Conservation (phyloP, 2,113 vertebrate genomes). For the Plecturocebus donacophilus region DNA sequence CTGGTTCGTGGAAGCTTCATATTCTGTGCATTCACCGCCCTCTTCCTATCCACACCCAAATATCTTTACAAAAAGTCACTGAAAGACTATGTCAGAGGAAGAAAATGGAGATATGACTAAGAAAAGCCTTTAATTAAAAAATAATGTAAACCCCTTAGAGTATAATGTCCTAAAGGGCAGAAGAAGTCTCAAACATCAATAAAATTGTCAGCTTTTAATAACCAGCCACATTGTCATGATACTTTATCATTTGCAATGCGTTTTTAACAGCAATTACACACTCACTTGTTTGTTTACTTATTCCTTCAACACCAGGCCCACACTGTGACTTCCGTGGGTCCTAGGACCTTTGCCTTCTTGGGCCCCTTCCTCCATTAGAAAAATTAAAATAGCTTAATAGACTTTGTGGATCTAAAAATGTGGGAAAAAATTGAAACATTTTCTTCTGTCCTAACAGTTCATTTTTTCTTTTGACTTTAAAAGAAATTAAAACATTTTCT, state of each 20-base stretch:
- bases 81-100: slow-evolving; percentile 47
- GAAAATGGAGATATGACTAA: slow-evolving; percentile 4
- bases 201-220: slow-evolving; percentile 63
- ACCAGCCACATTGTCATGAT: slow-evolving; percentile 23
- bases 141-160: slow-evolving; percentile 43
- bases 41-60: not conserved
- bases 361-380: not conserved
- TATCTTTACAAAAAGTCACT: not conserved
- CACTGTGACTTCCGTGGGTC: not conserved
- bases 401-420: not conserved
- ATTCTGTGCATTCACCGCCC: not conserved
- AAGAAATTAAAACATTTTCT: not conserved
- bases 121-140: slow-evolving; percentile 56
- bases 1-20: not conserved
- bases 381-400: not conserved
- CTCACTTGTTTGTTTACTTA: slow-evolving; percentile 42
- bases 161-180: slow-evolving; percentile 33
- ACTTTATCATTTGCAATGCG: slow-evolving; percentile 41
- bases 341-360: not conserved
- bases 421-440: not conserved
- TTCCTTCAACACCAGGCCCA: slow-evolving; percentile 12
- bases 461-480: slow-evolving; percentile 10
- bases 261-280: slow-evolving; percentile 10
- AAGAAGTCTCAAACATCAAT: slow-evolving; percentile 14
- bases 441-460: not conserved